A percentile compares a stretch with the other conserved stretches of the same genome.
Conservation (phyloP, 2,888 invertebrate genomes). For the Tuta absoluta region DNA sequence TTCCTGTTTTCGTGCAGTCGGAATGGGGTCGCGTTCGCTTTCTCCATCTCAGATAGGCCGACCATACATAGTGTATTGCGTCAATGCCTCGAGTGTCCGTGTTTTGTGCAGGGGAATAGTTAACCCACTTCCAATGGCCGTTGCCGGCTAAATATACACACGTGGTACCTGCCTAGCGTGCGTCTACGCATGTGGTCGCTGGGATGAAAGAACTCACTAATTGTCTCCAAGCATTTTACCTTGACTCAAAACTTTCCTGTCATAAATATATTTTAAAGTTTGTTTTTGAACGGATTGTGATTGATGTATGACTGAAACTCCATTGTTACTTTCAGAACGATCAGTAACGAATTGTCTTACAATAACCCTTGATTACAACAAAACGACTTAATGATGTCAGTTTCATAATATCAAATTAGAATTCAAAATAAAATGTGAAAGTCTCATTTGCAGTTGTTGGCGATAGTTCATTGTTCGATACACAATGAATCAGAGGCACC, state of each 20-base stretch:
- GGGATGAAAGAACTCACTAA: background rate
- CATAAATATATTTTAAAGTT: background rate
- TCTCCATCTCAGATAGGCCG: slow-evolving; percentile 52
- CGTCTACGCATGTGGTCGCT: slow-evolving; percentile 40
- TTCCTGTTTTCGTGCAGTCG: slow-evolving; percentile 57
- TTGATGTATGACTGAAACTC: background rate
- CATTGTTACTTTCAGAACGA: slow-evolving; percentile 27
- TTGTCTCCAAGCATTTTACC: background rate
- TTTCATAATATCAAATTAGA: slow-evolving; percentile 23
- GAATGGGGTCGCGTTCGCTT: slow-evolving; percentile 67
- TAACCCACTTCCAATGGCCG: slow-evolving; percentile 65
- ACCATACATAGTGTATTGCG: slow-evolving; percentile 56
- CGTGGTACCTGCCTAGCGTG: slow-evolving; percentile 64
- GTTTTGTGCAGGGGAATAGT: slow-evolving; percentile 72
- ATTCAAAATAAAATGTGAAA: slow-evolving; percentile 42
- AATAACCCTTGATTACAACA: slow-evolving; percentile 20
- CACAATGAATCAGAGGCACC: slow-evolving; percentile 65
- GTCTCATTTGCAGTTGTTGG: slow-evolving; percentile 41
- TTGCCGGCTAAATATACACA: slow-evolving; percentile 49
- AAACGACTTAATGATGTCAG: slow-evolving; percentile 22
- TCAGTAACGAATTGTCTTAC: slow-evolving; percentile 5
- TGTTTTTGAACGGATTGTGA: background rate
- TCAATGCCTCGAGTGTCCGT: slow-evolving; percentile 66
- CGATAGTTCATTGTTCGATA: slow-evolving; percentile 56
- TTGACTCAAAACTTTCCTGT: slow-evolving; percentile 8